A percentile compares a stretch with the other conserved stretches of the same genome.
These are phyloP conservation scores for Bombus sibiricus DNA, from an alignment of 1,140 invertebrate species.

Conservation along the genomic window DNA sequence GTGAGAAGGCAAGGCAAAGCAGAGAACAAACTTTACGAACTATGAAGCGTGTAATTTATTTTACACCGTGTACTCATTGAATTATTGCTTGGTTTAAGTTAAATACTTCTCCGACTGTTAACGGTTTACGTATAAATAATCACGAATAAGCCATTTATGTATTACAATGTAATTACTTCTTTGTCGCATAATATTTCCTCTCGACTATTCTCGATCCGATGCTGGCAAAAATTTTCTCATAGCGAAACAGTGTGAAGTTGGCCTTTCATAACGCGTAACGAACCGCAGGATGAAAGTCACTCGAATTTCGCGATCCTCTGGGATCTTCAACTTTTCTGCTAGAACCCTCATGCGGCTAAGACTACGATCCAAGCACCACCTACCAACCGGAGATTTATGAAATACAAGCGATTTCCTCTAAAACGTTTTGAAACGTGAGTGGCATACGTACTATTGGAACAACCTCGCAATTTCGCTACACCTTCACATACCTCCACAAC, in stretches of 20 bases:
- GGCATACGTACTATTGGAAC: slow-evolving; percentile 40
- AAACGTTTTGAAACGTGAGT: slow-evolving; percentile 61
- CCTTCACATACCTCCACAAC: background rate
- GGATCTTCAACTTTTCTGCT: slow-evolving; percentile 36
- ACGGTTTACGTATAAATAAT: background rate
- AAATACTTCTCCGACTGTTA: background rate
- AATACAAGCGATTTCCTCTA: slow-evolving; percentile 64
- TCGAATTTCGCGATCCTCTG: slow-evolving; percentile 25
- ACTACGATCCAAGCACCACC: slow-evolving; percentile 10
- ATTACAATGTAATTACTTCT: background rate
- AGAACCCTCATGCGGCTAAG: slow-evolving; percentile 41
- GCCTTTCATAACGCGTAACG: slow-evolving; percentile 44
- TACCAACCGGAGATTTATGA: slow-evolving; percentile 56
- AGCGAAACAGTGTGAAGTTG: background rate
- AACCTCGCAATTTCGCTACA: background rate
- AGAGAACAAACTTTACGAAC: too few species aligned
- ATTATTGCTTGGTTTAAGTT: too few species aligned
- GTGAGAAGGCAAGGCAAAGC: background rate
- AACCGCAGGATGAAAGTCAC: slow-evolving; percentile 49
- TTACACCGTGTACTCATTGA: background rate
- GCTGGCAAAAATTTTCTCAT: background rate
- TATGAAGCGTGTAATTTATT: background rate
- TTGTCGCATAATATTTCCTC: background rate
- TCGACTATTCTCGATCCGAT: background rate
- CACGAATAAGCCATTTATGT: background rate